Conservation (phyloP, 2,888 invertebrate species). For the Cetonia aurata region DNA sequence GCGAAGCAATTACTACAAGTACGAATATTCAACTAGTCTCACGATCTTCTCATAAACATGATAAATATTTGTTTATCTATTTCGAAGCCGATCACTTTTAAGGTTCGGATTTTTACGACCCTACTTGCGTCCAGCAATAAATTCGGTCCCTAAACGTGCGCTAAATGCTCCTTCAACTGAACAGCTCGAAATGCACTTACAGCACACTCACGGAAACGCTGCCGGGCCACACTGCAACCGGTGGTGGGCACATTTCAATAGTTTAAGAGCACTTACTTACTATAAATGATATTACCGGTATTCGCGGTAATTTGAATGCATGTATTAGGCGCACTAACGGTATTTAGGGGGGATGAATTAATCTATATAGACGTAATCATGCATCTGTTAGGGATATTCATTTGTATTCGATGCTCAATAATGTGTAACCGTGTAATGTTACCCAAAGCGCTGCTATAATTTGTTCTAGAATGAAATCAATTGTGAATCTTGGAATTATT, state of each 20-base stretch:
- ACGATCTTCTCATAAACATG: too few species aligned
- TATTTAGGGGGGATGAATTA: slow-evolving; percentile 21
- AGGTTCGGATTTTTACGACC: slow-evolving; percentile 10
- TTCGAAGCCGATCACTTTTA: not conserved
- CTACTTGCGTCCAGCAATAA: not conserved
- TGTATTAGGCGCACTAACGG: not conserved
- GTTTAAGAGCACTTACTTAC: slow-evolving; percentile 30
- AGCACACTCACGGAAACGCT: not conserved
- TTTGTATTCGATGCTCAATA: slow-evolving; percentile 17
- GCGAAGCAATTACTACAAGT: too few species aligned
- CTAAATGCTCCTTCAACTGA: slow-evolving; percentile 19
- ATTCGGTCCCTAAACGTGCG: not conserved
- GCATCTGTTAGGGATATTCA: not conserved
- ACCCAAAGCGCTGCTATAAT: not conserved
- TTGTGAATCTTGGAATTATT: slow-evolving; percentile 6
- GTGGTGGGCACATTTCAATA: slow-evolving; percentile 20
- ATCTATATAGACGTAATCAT: not conserved
- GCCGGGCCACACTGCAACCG: not conserved
- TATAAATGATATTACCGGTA: slow-evolving; percentile 27
- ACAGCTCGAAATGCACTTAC: slow-evolving; percentile 17
- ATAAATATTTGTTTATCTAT: not conserved
- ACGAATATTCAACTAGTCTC: too few species aligned
- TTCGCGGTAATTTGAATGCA: slow-evolving; percentile 17
- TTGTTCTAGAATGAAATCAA: slow-evolving; percentile 8
- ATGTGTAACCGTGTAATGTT: not conserved